Evolutionary conservation across 2,797 vertebrate species (phyloP).

Genomic region (Scyliorhinus canicula): DNA sequence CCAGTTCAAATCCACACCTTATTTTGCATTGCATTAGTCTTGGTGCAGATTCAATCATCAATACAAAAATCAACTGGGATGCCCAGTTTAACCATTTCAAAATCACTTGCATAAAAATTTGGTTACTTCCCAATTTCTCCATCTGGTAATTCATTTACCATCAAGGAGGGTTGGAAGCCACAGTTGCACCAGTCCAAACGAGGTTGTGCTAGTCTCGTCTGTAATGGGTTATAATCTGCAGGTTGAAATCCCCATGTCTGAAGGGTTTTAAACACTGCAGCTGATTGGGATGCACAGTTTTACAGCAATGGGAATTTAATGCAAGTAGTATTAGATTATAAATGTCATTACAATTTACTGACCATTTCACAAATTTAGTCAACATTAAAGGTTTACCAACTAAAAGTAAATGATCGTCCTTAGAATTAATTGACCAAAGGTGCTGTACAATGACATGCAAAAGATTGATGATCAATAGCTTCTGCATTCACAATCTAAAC

Average conservation of each 20-base stretch:
- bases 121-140: neutral
- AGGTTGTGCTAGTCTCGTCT: neutral
- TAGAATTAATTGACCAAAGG: neutral
- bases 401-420: neutral
- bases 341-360: neutral
- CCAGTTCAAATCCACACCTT: constrained; percentile 27
- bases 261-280: neutral
- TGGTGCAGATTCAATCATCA: constrained; percentile 26
- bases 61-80: constrained; percentile 3
- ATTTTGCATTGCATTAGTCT: neutral
- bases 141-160: neutral
- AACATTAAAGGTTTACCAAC: neutral
- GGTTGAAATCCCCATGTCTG: neutral
- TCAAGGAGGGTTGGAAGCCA: neutral
- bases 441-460: neutral
- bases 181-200: neutral
- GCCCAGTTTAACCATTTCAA: neutral
- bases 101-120: constrained; percentile 27
- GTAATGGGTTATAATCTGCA: neutral
- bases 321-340: neutral
- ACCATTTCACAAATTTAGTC: neutral
- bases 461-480: neutral
- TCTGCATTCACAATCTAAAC: neutral
- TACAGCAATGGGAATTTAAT: neutral
- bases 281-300: neutral